Conservation (phyloP, 2,888 invertebrate genomes). For the Dysmachus trigonus region DNA sequence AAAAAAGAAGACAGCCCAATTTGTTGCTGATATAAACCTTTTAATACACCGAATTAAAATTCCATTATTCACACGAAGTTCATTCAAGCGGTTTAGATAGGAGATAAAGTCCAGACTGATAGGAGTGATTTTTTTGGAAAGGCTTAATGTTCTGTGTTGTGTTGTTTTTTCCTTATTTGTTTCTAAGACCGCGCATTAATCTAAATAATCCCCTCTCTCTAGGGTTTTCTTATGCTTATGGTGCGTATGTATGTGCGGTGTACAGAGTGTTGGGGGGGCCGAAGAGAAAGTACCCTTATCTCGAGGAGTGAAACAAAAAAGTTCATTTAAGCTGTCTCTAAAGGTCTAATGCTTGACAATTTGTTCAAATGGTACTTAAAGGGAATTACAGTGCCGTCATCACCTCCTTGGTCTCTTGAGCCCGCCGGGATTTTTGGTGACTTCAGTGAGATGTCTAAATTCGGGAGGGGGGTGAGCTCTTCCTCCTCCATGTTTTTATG, state of each 20-base stretch:
- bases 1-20: background rate
- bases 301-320: conserved; percentile 4
- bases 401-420: conserved; percentile 20
- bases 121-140: background rate
- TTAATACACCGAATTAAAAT: background rate
- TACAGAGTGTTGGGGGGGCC: background rate
- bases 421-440: conserved; percentile 3
- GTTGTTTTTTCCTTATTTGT: background rate
- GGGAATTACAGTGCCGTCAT: conserved; percentile 38
- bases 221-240: background rate
- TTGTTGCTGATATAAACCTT: background rate
- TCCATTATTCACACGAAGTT: background rate
- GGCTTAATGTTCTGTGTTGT: background rate
- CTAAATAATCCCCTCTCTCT: conserved; percentile 8
- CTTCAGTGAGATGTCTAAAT: background rate
- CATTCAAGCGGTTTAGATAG: background rate
- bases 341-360: conserved; percentile 36
- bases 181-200: conserved; percentile 35
- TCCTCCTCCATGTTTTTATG: background rate
- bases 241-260: background rate
- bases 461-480: background rate
- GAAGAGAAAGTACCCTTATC: background rate
- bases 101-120: background rate
- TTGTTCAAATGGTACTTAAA: conserved; percentile 39
- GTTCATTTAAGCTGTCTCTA: conserved; percentile 33